Evolutionary conservation across 2,888 invertebrate genomes (phyloP).

Genomic region (Nemotelus pantherinus): DNA sequence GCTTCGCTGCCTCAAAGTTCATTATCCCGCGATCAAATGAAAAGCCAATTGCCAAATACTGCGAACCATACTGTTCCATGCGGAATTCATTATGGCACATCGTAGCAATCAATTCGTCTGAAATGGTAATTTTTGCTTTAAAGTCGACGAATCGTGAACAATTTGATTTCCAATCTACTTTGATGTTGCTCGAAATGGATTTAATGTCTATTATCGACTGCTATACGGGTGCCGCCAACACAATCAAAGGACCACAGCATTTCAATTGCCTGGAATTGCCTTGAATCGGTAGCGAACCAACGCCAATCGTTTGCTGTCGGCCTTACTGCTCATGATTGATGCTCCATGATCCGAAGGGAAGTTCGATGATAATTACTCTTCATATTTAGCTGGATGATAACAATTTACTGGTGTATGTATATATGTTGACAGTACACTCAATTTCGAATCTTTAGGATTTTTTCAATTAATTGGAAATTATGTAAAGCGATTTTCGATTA

Average conservation of each 20-base stretch:
- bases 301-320: neutral
- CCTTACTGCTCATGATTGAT: constrained; percentile 13
- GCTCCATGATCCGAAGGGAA: constrained; percentile 1
- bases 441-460: neutral
- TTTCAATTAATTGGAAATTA: neutral
- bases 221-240: constrained; percentile 15
- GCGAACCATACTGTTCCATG: neutral
- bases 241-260: constrained; percentile 10
- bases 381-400: constrained; percentile 1
- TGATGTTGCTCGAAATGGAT: constrained; percentile 36
- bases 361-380: constrained; percentile 23
- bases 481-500: constrained; percentile 26
- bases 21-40: constrained; percentile 7
- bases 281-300: neutral
- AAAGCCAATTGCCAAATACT: neutral
- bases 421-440: neutral
- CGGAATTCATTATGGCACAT: neutral
- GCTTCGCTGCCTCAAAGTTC: too few species aligned
- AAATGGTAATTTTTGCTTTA: constrained; percentile 39
- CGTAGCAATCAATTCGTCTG: constrained; percentile 34
- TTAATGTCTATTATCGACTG: constrained; percentile 38
- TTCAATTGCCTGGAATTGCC: neutral
- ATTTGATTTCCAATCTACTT: constrained; percentile 37
- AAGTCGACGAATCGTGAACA: constrained; percentile 27
- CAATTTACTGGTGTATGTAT: neutral